These are phyloP conservation scores for Chionoecetes opilio DNA, from an alignment of 1,140 invertebrate species.

Conservation along the genomic window DNA sequence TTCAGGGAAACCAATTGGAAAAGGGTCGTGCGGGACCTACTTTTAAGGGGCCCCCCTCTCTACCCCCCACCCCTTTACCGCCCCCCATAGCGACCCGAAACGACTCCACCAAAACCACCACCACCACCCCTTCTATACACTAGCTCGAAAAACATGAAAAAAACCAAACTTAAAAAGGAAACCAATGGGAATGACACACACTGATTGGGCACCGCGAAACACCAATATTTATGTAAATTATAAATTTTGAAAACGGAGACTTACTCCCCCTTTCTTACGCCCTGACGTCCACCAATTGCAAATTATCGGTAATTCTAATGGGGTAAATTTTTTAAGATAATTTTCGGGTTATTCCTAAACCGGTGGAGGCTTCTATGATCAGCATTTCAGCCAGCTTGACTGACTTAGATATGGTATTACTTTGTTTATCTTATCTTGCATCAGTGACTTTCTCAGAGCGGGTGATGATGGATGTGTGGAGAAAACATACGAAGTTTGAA, in stretches of 20 bases:
- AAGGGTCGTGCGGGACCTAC: too few relatives aligned
- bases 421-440: background rate
- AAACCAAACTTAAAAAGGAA: too few relatives aligned
- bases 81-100: too few relatives aligned
- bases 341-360: background rate
- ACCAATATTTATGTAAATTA: background rate
- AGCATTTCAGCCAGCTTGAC: background rate
- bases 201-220: too few relatives aligned
- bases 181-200: too few relatives aligned
- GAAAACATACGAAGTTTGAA: background rate
- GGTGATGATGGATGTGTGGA: background rate
- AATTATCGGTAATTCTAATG: slow-evolving; percentile 21
- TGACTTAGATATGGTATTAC: background rate
- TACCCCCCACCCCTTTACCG: too few relatives aligned
- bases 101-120: too few relatives aligned
- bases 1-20: too few relatives aligned
- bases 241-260: background rate
- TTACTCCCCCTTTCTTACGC: background rate
- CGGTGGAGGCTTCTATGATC: background rate
- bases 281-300: background rate
- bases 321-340: background rate
- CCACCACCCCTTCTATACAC: too few relatives aligned
- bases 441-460: background rate
- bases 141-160: too few relatives aligned
- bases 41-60: too few relatives aligned